Percentiles rank a stretch among this genome's conserved stretches.
Evolutionary conservation across 2,113 vertebrate species (phyloP).

Genomic region (Paraplagusia blochii): DNA sequence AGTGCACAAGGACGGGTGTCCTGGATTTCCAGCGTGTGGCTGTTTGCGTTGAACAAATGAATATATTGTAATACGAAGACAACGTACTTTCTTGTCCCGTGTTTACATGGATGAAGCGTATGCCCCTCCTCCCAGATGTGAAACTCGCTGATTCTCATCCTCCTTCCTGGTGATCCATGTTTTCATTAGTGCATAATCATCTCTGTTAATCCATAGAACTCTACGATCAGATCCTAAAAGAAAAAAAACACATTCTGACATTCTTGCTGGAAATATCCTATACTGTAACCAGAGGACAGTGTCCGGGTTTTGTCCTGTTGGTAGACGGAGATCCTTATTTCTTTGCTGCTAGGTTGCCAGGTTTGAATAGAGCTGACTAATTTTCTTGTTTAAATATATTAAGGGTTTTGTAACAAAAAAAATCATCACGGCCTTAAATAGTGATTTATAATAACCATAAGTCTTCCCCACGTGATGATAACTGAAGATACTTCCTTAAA

Average conservation of each 20-base stretch:
- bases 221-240: no score
- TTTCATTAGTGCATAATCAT: not conserved
- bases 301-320: no score
- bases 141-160: slow-evolving; percentile 13
- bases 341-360: not conserved
- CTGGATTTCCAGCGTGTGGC: slow-evolving; percentile 50
- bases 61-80: slow-evolving; percentile 50
- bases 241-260: not conserved
- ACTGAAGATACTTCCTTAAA: no score
- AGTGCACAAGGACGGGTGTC: slow-evolving; percentile 41
- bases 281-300: no score
- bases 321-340: no score
- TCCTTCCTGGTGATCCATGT: slow-evolving; percentile 35
- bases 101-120: slow-evolving; percentile 38
- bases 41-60: slow-evolving; percentile 43
- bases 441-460: no score
- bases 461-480: no score
- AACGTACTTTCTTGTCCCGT: slow-evolving; percentile 3
- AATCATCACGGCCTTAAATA: no score
- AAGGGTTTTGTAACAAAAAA: no score
- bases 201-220: no score
- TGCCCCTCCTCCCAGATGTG: slow-evolving; percentile 44
- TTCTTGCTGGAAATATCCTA: not conserved
- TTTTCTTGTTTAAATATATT: no score
- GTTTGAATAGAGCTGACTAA: not conserved